These are phyloP conservation scores for Ceyx melanurus DNA, from an alignment of 2,113 vertebrate species.

Conservation along the genomic window DNA sequence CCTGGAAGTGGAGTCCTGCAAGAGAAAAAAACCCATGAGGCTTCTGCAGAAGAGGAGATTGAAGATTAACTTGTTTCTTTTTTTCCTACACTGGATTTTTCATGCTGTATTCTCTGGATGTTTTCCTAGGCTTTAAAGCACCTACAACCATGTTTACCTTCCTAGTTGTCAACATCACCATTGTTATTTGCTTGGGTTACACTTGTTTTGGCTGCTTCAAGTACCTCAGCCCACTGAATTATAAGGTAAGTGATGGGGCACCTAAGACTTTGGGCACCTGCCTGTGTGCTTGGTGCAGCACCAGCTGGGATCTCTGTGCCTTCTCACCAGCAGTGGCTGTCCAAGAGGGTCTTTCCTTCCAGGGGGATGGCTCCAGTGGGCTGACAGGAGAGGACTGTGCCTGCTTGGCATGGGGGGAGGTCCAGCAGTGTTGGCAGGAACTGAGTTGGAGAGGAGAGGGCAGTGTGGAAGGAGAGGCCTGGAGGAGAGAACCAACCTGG, in stretches of 20 bases:
- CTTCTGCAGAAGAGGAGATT: not conserved
- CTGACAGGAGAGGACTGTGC: not conserved
- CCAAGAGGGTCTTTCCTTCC: not conserved
- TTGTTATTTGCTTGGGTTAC: conserved; percentile 80
- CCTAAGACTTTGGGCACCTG: not conserved
- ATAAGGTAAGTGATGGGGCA: conserved; percentile 77
- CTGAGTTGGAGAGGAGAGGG: not conserved
- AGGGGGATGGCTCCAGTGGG: not conserved
- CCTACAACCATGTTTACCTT: conserved; percentile 88
- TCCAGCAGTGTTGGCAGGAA: not conserved
- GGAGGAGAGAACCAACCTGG: not conserved
- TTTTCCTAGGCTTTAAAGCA: conserved; percentile 83
- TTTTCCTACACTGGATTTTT: not conserved
- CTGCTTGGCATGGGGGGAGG: not conserved
- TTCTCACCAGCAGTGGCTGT: not conserved
- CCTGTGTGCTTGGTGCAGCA: not conserved
- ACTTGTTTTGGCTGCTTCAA: conserved; percentile 90
- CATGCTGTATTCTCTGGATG: not conserved
- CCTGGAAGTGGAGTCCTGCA: not conserved
- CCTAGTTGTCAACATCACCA: conserved; percentile 82
- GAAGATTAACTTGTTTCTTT: not conserved
- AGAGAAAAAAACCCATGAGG: not conserved
- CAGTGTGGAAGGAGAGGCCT: not conserved
- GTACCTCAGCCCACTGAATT: conserved; percentile 89
- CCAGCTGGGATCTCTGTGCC: not conserved